These are phyloP conservation scores for Taxidea taxus DNA, from an alignment of 2,113 vertebrate species.

Conservation along the genomic window DNA sequence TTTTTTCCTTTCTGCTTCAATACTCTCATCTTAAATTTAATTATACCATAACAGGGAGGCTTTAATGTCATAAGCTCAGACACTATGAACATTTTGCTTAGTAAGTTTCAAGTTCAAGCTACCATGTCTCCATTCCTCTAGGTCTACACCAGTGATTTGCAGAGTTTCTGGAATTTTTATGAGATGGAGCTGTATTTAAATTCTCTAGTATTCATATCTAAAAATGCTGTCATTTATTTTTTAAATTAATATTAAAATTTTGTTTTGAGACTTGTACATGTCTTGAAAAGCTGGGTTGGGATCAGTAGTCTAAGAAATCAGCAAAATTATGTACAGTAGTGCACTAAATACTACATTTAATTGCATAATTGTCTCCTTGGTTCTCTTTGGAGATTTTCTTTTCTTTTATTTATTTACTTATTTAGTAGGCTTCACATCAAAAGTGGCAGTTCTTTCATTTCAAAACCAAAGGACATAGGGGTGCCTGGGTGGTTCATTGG, in stretches of 20 bases:
- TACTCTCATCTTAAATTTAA: background rate
- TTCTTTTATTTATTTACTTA: background rate
- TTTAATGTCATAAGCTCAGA: background rate
- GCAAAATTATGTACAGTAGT: background rate
- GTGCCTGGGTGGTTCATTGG: background rate
- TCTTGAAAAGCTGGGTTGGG: background rate
- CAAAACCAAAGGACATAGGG: background rate
- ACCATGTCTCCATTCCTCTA: background rate
- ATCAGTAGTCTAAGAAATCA: conserved; percentile 13
- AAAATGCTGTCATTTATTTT: conserved; percentile 16
- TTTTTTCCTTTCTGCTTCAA: background rate
- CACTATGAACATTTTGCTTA: background rate
- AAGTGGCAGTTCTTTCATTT: background rate
- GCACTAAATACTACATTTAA: background rate
- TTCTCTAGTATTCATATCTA: background rate
- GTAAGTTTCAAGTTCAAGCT: background rate
- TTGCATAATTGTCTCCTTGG: background rate
- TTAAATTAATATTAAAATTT: conserved; percentile 41
- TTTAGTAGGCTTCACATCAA: background rate
- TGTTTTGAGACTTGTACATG: conserved; percentile 19
- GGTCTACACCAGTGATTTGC: background rate
- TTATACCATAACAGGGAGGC: background rate
- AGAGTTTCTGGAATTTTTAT: conserved; percentile 1
- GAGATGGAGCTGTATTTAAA: background rate
- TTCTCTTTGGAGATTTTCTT: conserved; percentile 6